Conservation (phyloP, 1,140 invertebrate species). For the Drosophila ironensis region DNA sequence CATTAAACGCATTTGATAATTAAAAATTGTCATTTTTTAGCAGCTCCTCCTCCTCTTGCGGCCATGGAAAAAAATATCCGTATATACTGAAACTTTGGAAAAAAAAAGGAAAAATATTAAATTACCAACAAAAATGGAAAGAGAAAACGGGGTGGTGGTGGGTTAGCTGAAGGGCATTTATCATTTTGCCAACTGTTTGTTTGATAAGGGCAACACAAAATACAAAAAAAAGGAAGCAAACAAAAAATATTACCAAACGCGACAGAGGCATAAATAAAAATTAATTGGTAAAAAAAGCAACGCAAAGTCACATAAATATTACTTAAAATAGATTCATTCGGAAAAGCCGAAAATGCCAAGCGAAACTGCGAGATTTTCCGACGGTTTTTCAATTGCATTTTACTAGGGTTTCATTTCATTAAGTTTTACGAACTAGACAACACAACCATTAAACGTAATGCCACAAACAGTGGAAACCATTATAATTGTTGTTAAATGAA, state of each 20-base stretch:
- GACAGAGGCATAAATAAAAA: conserved; percentile 15
- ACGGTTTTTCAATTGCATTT: not conserved
- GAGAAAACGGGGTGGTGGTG: not conserved
- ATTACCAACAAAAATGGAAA: conserved; percentile 65
- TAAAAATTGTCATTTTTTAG: conserved; percentile 81
- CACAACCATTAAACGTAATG: conserved; percentile 37
- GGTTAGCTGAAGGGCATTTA: conserved; percentile 58
- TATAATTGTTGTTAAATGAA: conserved; percentile 49
- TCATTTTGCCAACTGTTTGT: conserved; percentile 80
- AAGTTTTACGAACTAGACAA: conserved; percentile 41
- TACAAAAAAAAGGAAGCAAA: conserved; percentile 29
- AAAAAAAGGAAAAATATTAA: conserved; percentile 61
- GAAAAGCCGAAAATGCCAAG: conserved; percentile 40
- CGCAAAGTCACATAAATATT: conserved; percentile 61
- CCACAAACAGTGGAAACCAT: conserved; percentile 35
- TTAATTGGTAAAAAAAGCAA: conserved; percentile 49
- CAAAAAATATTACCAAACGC: conserved; percentile 26
- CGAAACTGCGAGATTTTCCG: conserved; percentile 4
- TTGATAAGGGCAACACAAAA: conserved; percentile 68
- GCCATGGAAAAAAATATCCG: not conserved
- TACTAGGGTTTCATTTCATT: conserved; percentile 66
- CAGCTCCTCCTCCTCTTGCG: conserved; percentile 18
- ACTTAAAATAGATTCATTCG: conserved; percentile 70
- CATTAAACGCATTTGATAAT: conserved; percentile 82
- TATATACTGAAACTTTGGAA: conserved; percentile 18